Conservation (phyloP, 1,140 invertebrate genomes). For the Cydia strobilella region DNA sequence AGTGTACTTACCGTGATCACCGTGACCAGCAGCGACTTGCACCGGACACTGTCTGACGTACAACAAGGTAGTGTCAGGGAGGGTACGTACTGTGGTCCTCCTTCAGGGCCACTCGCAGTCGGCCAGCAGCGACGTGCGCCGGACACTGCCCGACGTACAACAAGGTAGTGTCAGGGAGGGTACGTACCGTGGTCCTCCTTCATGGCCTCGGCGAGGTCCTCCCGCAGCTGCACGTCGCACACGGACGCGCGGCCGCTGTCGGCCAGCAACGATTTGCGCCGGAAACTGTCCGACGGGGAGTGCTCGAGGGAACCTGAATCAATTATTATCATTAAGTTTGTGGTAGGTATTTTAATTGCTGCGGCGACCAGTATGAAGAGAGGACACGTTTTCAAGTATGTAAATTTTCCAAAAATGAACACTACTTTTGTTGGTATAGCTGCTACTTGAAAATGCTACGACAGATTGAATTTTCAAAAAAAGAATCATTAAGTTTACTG, state of each 20-base stretch:
- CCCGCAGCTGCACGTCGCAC: constrained; percentile 89
- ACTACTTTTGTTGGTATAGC: too few relatives aligned
- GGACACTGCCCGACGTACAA: constrained; percentile 86
- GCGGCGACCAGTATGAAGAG: too few relatives aligned
- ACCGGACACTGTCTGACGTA: constrained; percentile 88
- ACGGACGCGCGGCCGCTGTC: constrained; percentile 75
- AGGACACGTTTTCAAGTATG: too few relatives aligned
- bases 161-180: too few relatives aligned
- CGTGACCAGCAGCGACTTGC: constrained; percentile 82
- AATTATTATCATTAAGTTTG: neutral
- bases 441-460: too few relatives aligned
- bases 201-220: constrained; percentile 97
- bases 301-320: constrained; percentile 92
- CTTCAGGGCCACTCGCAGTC: constrained; percentile 94
- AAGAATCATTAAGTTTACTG: too few relatives aligned
- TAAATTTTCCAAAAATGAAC: too few relatives aligned
- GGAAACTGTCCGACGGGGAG: constrained; percentile 91
- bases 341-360: too few relatives aligned
- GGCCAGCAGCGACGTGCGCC: constrained; percentile 83
- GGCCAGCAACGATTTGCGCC: constrained; percentile 83
- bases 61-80: too few relatives aligned
- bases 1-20: constrained; percentile 60
- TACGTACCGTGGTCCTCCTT: constrained; percentile 82
- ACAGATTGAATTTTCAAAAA: too few relatives aligned
- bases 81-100: constrained; percentile 79